phyloP scores from a whole-genome alignment of 2,888 invertebrate species.

The Drosophila parthenogenetica region DNA sequence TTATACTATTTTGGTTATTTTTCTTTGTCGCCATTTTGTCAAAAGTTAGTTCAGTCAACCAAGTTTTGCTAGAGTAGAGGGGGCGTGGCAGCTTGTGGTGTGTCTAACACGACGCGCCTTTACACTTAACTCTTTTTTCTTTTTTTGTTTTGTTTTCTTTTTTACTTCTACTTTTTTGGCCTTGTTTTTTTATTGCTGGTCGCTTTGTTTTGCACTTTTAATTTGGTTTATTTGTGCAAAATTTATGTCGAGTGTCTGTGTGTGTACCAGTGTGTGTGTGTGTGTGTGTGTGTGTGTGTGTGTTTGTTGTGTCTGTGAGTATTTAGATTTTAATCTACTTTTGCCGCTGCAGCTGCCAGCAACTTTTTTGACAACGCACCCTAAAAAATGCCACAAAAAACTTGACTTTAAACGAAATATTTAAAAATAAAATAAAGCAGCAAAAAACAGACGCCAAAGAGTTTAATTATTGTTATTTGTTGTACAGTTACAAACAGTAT shows the following conservation, averaged over 20 bases:
- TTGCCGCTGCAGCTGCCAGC: constrained; percentile 74
- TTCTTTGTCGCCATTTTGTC: constrained; percentile 66
- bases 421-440: not conserved
- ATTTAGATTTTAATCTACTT: constrained; percentile 81
- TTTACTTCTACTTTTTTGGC: not conserved
- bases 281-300: constrained; percentile 29
- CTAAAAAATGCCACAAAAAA: constrained; percentile 31
- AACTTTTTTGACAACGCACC: constrained; percentile 70
- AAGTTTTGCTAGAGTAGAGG: constrained; percentile 26
- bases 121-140: constrained; percentile 69
- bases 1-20: not conserved
- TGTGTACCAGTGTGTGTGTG: constrained; percentile 2
- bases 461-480: not conserved
- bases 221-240: constrained; percentile 74
- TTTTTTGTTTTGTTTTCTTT: not conserved
- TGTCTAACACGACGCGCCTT: constrained; percentile 77
- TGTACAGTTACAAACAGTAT: not conserved
- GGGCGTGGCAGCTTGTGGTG: constrained; percentile 59
- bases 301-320: constrained; percentile 45
- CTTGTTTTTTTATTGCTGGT: constrained; percentile 49
- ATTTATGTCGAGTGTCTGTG: constrained; percentile 46
- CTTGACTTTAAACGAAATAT: constrained; percentile 25
- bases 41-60: constrained; percentile 75
- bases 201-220: constrained; percentile 75
- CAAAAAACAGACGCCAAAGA: not conserved